Conservation (phyloP, 2,888 invertebrate species). For the Drosophila setosimentum region DNA sequence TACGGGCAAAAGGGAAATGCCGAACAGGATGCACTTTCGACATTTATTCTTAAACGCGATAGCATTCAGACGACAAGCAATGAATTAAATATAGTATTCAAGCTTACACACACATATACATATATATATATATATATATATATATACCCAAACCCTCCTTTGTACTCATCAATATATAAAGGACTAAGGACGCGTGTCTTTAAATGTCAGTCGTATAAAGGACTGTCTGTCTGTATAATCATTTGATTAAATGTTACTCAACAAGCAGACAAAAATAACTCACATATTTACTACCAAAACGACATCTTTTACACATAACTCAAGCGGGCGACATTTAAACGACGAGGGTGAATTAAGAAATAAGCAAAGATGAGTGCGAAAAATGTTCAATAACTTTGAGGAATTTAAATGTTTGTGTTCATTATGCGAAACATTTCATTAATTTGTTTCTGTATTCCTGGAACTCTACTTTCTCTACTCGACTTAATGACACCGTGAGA, state of each 20-base stretch:
- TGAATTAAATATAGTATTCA: slow-evolving; percentile 59
- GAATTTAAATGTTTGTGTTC: not conserved
- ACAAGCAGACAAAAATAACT: slow-evolving; percentile 49
- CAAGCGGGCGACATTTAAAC: slow-evolving; percentile 27
- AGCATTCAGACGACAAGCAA: slow-evolving; percentile 23
- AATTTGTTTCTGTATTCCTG: not conserved
- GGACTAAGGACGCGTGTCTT: slow-evolving; percentile 30
- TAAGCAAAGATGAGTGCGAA: too few relatives aligned
- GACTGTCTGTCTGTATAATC: slow-evolving; percentile 47
- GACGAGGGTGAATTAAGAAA: slow-evolving; percentile 18
- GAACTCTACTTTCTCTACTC: not conserved
- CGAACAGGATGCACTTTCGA: slow-evolving; percentile 24
- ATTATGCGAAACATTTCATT: not conserved
- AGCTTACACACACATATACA: slow-evolving; percentile 1
- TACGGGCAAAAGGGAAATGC: slow-evolving; percentile 27
- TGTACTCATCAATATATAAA: slow-evolving; percentile 62
- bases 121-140: not conserved
- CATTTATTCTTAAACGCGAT: slow-evolving; percentile 36
- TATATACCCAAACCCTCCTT: slow-evolving; percentile 8
- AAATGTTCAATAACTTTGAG: not conserved
- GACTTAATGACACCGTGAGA: not conserved
- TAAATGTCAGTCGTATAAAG: slow-evolving; percentile 57
- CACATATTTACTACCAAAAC: slow-evolving; percentile 28
- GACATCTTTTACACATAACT: slow-evolving; percentile 27
- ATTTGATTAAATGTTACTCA: slow-evolving; percentile 77